phyloP scores from a whole-genome alignment of 2,113 vertebrate genomes.

The Eptesicus fuscus region DNA sequence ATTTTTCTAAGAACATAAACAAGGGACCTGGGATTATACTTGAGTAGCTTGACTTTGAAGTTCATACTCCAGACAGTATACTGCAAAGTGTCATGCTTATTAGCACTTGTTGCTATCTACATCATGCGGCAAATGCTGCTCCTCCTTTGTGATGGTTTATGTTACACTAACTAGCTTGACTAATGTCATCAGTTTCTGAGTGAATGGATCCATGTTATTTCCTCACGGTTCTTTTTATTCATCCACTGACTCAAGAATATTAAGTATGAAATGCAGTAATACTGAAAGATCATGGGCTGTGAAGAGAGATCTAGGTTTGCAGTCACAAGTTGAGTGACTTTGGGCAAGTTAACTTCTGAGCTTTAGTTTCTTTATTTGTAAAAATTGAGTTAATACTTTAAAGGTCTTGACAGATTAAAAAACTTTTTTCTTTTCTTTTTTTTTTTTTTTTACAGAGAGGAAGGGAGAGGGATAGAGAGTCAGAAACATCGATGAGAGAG shows the following conservation, averaged over 20 bases:
- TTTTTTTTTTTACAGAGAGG: too few relatives aligned
- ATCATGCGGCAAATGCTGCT: neutral
- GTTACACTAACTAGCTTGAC: neutral
- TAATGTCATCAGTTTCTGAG: neutral
- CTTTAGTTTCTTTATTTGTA: neutral
- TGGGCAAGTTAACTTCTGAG: neutral
- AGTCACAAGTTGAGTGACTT: constrained; percentile 1
- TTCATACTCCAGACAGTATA: neutral
- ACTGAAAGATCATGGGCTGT: neutral
- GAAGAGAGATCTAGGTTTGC: neutral
- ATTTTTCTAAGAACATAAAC: neutral
- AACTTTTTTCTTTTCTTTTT: neutral
- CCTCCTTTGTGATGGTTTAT: neutral
- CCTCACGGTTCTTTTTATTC: neutral
- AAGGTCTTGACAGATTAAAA: neutral
- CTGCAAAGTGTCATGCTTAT: neutral
- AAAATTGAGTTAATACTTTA: constrained; percentile 11
- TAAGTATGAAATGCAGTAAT: neutral
- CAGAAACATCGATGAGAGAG: too few relatives aligned
- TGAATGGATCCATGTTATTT: neutral
- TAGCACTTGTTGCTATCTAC: neutral
- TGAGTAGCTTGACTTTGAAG: neutral
- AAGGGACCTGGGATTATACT: neutral
- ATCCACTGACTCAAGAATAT: neutral
- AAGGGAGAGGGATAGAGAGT: too few relatives aligned